Base-by-base conservation (phyloP, 1,140 invertebrate genomes). In the Aphelenchoides fujianensis region DNA sequence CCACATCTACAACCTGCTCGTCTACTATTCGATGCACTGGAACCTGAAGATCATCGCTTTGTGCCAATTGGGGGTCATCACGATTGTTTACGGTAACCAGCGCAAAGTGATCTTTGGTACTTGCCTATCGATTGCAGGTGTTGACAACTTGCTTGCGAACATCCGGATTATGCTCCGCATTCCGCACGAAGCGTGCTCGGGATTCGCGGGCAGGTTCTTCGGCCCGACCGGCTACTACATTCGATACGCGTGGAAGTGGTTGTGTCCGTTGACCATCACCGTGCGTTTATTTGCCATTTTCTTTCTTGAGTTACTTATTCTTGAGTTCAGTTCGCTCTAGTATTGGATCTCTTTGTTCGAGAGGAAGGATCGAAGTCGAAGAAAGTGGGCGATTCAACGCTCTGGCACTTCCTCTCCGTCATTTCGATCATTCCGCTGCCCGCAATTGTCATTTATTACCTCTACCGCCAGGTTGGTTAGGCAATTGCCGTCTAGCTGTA, bases 1-100 rank as follows among this genome's bases (percentile, higher is more conserved):
- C 19, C 64, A 70, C n/a, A 68, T 70, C 35, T 70, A 70, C 69
- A 70, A 70, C 35, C 64, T 70, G 2, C 69, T 70, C 34, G 69
- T 70, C 32, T 27, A 36, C 28, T 70, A 70, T 23, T 48, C 36
- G 41, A 70, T 70, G 69, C 57, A 70, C 52, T 70, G 69, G 69
- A 70, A 70, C 31, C 16, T 70, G 5, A 70, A 67, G 34, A 34
- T 70, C 19, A 36, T 70, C 35, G 69, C 69, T 0, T n/a, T 70
- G 19, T 69, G 30, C 41, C 69, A 70, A 70, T 70, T 70, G 64
- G 16, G 27, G 3, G 69, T 69, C n/a, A 69, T 70, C 34, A 31
- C 12, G 23, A 67, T 32, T 36, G 23, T 70, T 69, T 69, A 69
- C 59, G 67, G 67, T 69, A 66, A 69, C 16, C 2, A 16, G 16